Base-by-base conservation (phyloP, 2,888 invertebrate species). In the Noctua janthe region DNA sequence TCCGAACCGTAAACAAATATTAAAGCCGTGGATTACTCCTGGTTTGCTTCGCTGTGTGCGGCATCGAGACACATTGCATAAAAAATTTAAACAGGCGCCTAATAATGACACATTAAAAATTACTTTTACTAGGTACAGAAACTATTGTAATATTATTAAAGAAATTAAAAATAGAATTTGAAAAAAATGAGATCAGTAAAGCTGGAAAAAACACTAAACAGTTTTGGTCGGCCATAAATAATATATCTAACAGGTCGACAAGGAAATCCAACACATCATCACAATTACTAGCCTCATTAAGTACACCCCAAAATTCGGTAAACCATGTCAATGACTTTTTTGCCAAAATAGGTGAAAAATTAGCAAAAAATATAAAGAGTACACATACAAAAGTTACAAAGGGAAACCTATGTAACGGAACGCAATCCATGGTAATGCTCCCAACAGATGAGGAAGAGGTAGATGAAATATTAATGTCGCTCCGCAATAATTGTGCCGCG, bases 371-470 rank as follows among this genome's bases (percentile, higher is more conserved):
- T 1, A n/a, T 64, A 35, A 20, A 10, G 23, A 23, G 23, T 56
- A 20, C 23, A 20, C 8, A 23, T 8, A 3, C 56, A 10, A 10
- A 23, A 56, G 4, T 10, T n/a, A 3, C 56, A 23, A 56, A 49
- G 15, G 49, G 23, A 10, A 23, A n/a, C 10, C 49, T 49, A 15
- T 11, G 15, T 49, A 49, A 49, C 15, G 15, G 49, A 23, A 8
- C 23, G 20, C 69, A n/a, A 29, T 29, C 49, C 17, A 70, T 29
- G 29, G 49, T 17, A 49, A 17, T 49, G n/a, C 49, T 35, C 3
- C 72, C 77, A 3, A 80, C 80, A 6, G 82, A 80, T 47, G 71
- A 81, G 29, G 47, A 13, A 2, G 84, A 87, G 47, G 64, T 86
- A 2, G 56, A 64, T 0, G 4, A 4, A n/a, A 11, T 77, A 23